phyloP scores from a whole-genome alignment of 2,797 vertebrate species.

The Choloepus didactylus region DNA sequence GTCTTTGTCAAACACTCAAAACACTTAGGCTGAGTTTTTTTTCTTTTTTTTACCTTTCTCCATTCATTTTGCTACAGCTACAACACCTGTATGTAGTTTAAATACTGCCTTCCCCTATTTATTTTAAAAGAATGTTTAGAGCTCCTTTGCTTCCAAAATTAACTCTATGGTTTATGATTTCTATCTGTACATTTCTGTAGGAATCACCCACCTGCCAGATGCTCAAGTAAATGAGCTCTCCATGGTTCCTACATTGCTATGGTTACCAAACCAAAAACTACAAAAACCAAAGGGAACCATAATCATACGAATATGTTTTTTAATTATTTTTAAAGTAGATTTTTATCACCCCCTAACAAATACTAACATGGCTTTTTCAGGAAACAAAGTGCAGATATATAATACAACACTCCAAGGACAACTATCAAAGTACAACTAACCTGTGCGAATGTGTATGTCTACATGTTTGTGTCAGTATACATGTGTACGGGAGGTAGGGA shows the following conservation, averaged over 20 bases:
- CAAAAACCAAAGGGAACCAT: conserved; percentile 54
- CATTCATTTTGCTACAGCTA: background rate
- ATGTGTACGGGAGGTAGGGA: background rate
- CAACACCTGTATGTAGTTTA: background rate
- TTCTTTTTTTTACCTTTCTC: background rate
- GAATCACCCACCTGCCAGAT: conserved; percentile 37
- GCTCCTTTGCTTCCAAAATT: conserved; percentile 44
- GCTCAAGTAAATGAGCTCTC: conserved; percentile 57
- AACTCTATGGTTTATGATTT: conserved; percentile 45
- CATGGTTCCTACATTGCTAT: conserved; percentile 37
- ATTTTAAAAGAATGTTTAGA: conserved; percentile 51
- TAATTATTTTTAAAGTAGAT: conserved; percentile 44
- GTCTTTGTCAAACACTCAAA: background rate
- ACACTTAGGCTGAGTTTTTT: background rate
- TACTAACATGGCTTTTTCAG: conserved; percentile 12
- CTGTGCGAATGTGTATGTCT: background rate
- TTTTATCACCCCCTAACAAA: conserved; percentile 50
- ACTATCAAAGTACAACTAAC: conserved; percentile 21
- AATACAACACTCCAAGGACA: conserved; percentile 53
- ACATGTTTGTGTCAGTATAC: background rate
- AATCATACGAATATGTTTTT: conserved; percentile 42
- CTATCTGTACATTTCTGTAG: conserved; percentile 41
- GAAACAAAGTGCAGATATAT: conserved; percentile 14
- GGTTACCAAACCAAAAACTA: conserved; percentile 64
- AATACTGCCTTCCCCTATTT: background rate